Evolutionary conservation across 1,140 invertebrate species (phyloP).

Genomic region (Lasioglossum baleicum): DNA sequence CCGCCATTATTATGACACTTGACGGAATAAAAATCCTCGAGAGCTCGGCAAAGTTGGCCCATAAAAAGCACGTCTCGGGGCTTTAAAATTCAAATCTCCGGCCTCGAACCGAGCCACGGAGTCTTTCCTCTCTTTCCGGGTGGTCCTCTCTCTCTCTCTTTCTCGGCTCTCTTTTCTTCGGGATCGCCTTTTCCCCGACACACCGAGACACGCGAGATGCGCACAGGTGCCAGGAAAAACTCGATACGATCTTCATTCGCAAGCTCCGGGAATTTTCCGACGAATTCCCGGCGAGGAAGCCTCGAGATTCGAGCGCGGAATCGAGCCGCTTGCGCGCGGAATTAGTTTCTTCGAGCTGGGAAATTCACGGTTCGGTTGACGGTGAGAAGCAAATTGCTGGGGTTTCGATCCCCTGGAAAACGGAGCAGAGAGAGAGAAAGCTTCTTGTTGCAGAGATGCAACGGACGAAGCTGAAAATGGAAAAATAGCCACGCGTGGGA

Average conservation of each 20-base stretch:
- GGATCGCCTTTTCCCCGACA: background rate
- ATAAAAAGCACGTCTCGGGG: background rate
- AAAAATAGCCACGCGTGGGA: slow-evolving; percentile 10
- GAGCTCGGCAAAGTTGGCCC: background rate
- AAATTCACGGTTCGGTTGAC: background rate
- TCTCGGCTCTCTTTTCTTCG: background rate
- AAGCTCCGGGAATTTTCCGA: background rate
- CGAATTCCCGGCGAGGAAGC: background rate
- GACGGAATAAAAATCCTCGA: slow-evolving; percentile 7
- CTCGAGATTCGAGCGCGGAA: background rate
- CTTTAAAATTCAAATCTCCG: slow-evolving; percentile 24
- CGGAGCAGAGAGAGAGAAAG: too few relatives aligned
- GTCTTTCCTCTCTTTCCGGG: too few relatives aligned
- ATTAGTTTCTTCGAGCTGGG: background rate
- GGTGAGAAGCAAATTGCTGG: background rate
- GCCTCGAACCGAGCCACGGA: too few relatives aligned
- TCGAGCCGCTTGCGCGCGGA: background rate
- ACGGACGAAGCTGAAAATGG: background rate
- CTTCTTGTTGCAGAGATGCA: too few relatives aligned
- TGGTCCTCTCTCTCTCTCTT: background rate
- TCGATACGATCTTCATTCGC: slow-evolving; percentile 20
- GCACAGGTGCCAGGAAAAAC: background rate
- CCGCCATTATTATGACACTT: background rate
- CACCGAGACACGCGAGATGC: background rate
- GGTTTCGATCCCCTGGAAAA: too few relatives aligned